Evolutionary conservation across 2,888 invertebrate genomes (phyloP).

Genomic region (Octodonta nipae): DNA sequence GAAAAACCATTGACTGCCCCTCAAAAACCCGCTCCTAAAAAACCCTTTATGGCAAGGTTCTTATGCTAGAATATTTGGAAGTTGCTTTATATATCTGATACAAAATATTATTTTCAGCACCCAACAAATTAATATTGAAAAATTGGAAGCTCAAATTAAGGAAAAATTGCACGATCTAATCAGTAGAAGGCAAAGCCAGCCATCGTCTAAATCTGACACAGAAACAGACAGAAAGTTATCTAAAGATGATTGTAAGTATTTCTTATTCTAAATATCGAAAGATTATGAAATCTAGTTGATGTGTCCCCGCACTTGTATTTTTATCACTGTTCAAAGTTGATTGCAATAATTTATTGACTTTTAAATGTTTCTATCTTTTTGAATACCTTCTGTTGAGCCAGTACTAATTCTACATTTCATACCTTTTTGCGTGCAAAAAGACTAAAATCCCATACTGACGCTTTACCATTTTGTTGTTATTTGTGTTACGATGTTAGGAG

Average conservation of each 20-base stretch:
- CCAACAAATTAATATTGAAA: conserved; percentile 31
- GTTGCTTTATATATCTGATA: conserved; percentile 4
- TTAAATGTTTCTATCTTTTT: no score
- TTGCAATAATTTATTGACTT: no score
- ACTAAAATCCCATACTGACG: no score
- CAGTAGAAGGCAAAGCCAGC: conserved; percentile 29
- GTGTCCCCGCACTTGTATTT: no score
- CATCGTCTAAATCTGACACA: conserved; percentile 26
- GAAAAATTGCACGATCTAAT: conserved; percentile 37
- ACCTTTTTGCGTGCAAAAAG: no score
- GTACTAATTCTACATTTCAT: no score
- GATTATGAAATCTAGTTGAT: no score
- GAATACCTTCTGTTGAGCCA: no score
- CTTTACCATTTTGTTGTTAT: no score
- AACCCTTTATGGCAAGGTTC: conserved; percentile 17
- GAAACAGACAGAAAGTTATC: conserved; percentile 28
- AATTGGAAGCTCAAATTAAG: conserved; percentile 35
- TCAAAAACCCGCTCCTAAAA: conserved; percentile 19
- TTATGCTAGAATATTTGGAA: conserved; percentile 2
- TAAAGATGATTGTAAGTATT: conserved; percentile 38
- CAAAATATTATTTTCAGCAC: conserved; percentile 10
- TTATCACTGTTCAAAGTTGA: no score
- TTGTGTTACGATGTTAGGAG: no score
- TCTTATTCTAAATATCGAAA: no score
- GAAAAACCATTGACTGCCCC: conserved; percentile 23